Evolutionary conservation across 2,797 vertebrate species (phyloP).

Genomic region (Numenius phaeopus): DNA sequence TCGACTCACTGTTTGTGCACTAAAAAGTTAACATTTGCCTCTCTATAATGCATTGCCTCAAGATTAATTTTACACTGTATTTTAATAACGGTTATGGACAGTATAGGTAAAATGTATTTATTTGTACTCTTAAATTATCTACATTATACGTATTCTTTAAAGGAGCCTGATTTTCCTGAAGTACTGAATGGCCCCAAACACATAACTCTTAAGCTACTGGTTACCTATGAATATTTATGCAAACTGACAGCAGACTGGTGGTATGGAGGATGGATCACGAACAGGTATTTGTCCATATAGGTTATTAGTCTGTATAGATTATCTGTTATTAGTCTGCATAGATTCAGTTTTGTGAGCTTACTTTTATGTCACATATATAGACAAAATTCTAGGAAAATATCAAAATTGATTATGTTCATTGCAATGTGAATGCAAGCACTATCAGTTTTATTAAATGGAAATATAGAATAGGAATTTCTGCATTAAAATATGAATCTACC

Average conservation of each 20-base stretch:
- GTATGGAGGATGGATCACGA: neutral
- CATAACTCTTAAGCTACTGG: neutral
- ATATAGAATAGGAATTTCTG: neutral
- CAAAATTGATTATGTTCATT: neutral
- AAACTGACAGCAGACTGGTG: neutral
- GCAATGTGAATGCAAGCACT: neutral
- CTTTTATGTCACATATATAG: neutral
- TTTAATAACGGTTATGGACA: neutral
- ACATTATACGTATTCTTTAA: neutral
- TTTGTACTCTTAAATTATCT: neutral
- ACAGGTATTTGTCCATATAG: neutral
- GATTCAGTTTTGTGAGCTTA: neutral
- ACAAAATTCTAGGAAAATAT: neutral
- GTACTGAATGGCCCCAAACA: neutral
- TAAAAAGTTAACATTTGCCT: neutral
- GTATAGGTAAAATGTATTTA: neutral
- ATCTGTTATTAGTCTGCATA: neutral
- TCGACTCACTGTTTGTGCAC: neutral
- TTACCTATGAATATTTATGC: neutral
- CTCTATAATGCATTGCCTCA: neutral
- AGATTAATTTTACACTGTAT: neutral
- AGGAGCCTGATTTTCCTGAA: neutral
- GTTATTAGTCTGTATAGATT: neutral
- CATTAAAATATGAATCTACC: constrained; percentile 21
- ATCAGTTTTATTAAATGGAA: neutral